phyloP scores from a whole-genome alignment of 23 tunicate genomes.

The Trididemnum nubilum region DNA sequence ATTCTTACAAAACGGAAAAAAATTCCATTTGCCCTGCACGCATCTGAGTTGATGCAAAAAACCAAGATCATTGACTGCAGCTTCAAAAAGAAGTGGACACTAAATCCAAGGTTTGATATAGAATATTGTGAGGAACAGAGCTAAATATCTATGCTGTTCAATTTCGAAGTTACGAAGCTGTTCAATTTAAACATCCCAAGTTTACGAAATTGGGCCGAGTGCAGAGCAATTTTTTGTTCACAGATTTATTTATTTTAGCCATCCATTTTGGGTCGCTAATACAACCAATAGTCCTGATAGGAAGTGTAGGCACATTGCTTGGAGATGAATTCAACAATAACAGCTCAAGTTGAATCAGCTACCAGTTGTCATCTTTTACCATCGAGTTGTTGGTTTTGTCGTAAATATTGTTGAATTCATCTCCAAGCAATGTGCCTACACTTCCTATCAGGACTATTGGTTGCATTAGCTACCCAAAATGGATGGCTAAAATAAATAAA shows the following conservation, averaged over 20 bases:
- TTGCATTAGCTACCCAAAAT: neutral
- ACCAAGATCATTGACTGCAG: neutral
- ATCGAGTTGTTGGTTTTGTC: no score
- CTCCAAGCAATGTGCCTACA: neutral
- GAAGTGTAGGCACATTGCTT: neutral
- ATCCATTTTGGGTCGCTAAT: neutral
- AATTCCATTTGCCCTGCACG: neutral
- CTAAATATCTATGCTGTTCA: neutral
- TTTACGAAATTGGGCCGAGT: neutral
- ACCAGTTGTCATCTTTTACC: no score
- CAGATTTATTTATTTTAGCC: neutral
- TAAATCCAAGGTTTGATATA: neutral
- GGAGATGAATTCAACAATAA: neutral
- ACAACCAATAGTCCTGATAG: neutral
- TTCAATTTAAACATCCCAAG: neutral
- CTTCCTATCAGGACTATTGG: neutral
- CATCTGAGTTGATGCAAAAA: neutral
- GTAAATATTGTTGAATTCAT: neutral
- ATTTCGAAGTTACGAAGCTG: no score
- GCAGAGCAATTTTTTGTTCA: neutral
- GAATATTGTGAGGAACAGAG: neutral
- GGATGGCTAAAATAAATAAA: neutral
- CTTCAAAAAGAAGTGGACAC: neutral
- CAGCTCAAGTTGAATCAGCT: no score
- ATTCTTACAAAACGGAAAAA: neutral